A percentile compares a stretch with the other conserved stretches of the same genome.
Conservation (phyloP, 2,113 vertebrate genomes). For the Sorex fumeus region DNA sequence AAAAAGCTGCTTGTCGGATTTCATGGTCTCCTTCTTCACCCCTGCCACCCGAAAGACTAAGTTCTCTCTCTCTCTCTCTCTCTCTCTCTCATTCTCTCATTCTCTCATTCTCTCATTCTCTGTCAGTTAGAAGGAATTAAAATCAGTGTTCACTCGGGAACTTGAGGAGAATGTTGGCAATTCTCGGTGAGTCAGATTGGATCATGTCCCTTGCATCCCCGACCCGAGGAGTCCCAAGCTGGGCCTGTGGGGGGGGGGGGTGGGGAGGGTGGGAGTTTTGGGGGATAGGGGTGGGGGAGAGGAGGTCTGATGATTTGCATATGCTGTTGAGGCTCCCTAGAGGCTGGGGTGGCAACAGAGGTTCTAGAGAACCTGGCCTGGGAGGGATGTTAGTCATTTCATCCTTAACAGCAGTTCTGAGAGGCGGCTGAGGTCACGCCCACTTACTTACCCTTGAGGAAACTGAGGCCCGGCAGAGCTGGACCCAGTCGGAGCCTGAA, state of each 20-base stretch:
- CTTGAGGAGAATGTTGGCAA: slow-evolving; percentile 66
- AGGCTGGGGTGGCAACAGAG: background rate
- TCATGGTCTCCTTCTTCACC: slow-evolving; percentile 16
- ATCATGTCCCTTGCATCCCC: slow-evolving; percentile 1
- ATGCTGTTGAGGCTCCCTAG: background rate
- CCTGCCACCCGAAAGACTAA: slow-evolving; percentile 51
- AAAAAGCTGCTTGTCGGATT: slow-evolving; percentile 60
- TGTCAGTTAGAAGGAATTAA: slow-evolving; percentile 81
- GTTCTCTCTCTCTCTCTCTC: background rate
- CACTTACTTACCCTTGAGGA: background rate
- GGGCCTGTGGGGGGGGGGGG: background rate
- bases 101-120: slow-evolving; percentile 40
- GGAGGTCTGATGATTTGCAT: slow-evolving; percentile 20
- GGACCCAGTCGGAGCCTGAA: background rate
- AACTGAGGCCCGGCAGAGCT: background rate
- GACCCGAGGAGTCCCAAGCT: slow-evolving; percentile 1
- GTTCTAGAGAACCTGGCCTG: background rate
- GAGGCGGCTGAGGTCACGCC: background rate
- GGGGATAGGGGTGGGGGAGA: background rate
- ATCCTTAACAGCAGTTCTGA: background rate
- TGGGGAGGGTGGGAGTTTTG: background rate
- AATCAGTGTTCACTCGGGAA: slow-evolving; percentile 71
- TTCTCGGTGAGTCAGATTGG: slow-evolving; percentile 54
- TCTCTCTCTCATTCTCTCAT: background rate
- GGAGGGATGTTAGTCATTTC: background rate